phyloP scores from a whole-genome alignment of 2,888 invertebrate genomes.

The Cephus spinipes region DNA sequence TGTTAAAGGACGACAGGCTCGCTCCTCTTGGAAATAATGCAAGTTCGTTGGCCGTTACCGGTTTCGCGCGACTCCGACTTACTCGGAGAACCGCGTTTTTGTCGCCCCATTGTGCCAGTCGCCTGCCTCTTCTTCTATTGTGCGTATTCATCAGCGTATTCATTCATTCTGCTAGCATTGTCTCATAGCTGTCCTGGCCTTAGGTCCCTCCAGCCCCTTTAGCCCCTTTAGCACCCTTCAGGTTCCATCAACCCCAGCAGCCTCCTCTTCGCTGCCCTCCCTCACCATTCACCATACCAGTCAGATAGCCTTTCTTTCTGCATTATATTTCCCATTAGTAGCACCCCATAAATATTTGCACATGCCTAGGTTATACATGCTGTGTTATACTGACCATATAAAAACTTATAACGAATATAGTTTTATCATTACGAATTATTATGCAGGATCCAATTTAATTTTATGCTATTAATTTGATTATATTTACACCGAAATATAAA shows the following conservation, averaged over 20 bases:
- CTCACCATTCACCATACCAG: neutral
- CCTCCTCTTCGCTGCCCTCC: neutral
- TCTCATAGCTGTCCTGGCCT: slow-evolving; percentile 57
- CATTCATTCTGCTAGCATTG: slow-evolving; percentile 63
- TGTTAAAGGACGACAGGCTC: neutral
- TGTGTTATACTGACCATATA: neutral
- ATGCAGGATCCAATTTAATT: neutral
- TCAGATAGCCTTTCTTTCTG: slow-evolving; percentile 24
- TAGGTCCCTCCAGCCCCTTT: slow-evolving; percentile 45
- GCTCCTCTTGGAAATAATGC: slow-evolving; percentile 35
- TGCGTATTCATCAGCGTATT: slow-evolving; percentile 64
- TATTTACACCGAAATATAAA: neutral
- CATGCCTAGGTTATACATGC: neutral
- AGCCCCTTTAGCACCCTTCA: slow-evolving; percentile 13
- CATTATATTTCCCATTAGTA: slow-evolving; percentile 47
- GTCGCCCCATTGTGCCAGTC: slow-evolving; percentile 54
- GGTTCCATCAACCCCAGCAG: slow-evolving; percentile 2
- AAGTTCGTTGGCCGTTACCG: slow-evolving; percentile 41
- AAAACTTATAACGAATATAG: slow-evolving; percentile 11
- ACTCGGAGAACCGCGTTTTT: slow-evolving; percentile 52
- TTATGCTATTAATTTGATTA: neutral
- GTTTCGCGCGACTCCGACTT: slow-evolving; percentile 38
- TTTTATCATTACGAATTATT: neutral
- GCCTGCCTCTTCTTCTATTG: slow-evolving; percentile 58
- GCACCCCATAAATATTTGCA: slow-evolving; percentile 30